Percentiles rank a stretch among this genome's conserved stretches.
These are phyloP conservation scores for Scomber colias DNA, from an alignment of 2,113 vertebrate genomes.

Conservation along the genomic window DNA sequence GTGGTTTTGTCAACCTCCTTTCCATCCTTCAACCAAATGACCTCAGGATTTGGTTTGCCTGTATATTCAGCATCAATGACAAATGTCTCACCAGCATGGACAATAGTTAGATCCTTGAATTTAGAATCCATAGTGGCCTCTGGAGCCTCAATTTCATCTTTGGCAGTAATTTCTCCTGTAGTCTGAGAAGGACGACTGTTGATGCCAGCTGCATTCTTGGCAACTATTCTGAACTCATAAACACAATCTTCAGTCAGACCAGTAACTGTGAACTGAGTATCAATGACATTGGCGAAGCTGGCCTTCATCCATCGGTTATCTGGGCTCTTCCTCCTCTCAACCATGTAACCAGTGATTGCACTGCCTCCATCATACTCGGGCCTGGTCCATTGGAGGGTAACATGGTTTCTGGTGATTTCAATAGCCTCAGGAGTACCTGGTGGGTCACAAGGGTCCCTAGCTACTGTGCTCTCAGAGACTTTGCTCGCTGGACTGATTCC, in stretches of 20 bases:
- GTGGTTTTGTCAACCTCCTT: constrained; percentile 93
- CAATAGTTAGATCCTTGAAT: constrained; percentile 93
- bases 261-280: constrained; percentile 92
- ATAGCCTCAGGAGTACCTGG: constrained; percentile 95
- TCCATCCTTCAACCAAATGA: constrained; percentile 94
- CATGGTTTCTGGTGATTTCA: constrained; percentile 93
- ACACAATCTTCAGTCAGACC: constrained; percentile 92
- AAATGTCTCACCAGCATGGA: constrained; percentile 94
- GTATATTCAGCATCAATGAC: constrained; percentile 95
- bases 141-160: constrained; percentile 97
- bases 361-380: constrained; percentile 97
- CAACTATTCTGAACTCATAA: constrained; percentile 97
- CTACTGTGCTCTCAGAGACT: constrained; percentile 91
- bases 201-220: constrained; percentile 94
- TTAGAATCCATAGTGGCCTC: constrained; percentile 93
- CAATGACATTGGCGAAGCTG: constrained; percentile 95
- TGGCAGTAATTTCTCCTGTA: constrained; percentile 95
- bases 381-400: constrained; percentile 94
- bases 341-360: constrained; percentile 93
- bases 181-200: constrained; percentile 93
- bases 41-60: constrained; percentile 94
- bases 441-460: constrained; percentile 96
- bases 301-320: constrained; percentile 99
- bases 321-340: constrained; percentile 95
- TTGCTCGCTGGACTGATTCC: constrained; percentile 94